phyloP scores from a whole-genome alignment of 2,113 vertebrate species.

The Albula glossodonta region DNA sequence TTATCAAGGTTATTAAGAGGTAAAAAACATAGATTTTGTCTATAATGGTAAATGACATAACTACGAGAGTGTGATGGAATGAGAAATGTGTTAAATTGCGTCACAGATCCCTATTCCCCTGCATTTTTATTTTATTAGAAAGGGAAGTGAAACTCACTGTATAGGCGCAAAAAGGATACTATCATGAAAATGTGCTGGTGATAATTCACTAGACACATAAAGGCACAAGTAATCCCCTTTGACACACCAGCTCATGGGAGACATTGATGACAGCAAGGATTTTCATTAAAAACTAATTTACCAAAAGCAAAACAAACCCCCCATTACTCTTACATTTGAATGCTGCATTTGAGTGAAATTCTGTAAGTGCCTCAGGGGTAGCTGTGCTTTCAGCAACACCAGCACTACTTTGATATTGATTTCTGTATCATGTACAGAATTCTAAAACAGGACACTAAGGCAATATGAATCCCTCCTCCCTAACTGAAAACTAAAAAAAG shows the following conservation, averaged over 20 bases:
- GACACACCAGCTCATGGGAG: background rate
- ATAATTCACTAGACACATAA: background rate
- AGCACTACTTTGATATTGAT: background rate
- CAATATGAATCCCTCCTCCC: background rate
- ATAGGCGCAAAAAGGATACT: background rate
- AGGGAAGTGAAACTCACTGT: background rate
- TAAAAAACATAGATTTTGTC: background rate
- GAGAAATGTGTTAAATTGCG: background rate
- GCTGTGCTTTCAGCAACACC: background rate
- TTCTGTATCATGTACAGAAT: background rate
- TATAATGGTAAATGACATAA: background rate
- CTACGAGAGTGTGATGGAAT: background rate
- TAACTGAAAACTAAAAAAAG: background rate
- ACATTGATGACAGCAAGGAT: background rate
- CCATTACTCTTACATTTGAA: background rate
- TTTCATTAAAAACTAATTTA: background rate
- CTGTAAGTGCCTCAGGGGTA: background rate
- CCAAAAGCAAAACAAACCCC: background rate
- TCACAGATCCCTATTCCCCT: background rate
- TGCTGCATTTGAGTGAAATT: background rate
- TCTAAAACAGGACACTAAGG: background rate
- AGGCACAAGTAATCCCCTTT: background rate
- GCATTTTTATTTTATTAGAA: background rate
- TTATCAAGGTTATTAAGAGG: background rate
- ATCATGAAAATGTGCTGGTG: background rate